Base-by-base conservation (phyloP, 2,113 vertebrate species). In the Gobius niger region DNA sequence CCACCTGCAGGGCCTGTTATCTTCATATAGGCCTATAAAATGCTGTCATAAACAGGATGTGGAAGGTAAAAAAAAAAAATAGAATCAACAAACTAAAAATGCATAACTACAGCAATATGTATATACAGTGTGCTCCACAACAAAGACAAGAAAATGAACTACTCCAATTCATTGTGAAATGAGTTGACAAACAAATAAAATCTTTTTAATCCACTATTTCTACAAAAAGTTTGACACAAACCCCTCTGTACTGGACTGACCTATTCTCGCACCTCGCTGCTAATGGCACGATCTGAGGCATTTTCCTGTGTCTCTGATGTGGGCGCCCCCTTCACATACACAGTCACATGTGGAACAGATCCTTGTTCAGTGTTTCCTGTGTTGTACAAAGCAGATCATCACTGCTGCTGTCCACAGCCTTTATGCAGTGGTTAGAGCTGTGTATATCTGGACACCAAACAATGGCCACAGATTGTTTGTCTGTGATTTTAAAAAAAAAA, bases 291-390 rank as follows among this genome's bases (percentile, higher is more conserved):
- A 74, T 70, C 74, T 59, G 68, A 72, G 66, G 61, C 67, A 61
- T 77, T 75, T 65, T 68, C 44, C 13, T 42, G 34, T 66, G 12
- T 63, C 16, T 65, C 8, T 65, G 67, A 42, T 71, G 15, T 78
- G 59, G 65, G 61, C 49, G 44, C 68, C 46, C 57, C 34, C 64
- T 44, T n/a, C 50, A 41, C 60, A 51, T 24, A 56, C 42, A n/a
- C 70, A 18, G 44, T n/a, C 51, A 0, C 74, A 85, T 88, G 85
- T 88, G 88, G 88, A 85, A 83, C 78, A 70, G 83, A 82, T 84
- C 73, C 76, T 78, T 80, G 83, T 84, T 76, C 85, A 85, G 85
- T 73, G 82, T 87, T 90, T 87, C 86, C 85, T 89, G 83, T 91
- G 85, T 90, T 84, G 81, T 77, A 85, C 81, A 81, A 67, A 82